phyloP scores from a whole-genome alignment of 2,888 invertebrate genomes.

The Callimorpha dominula region DNA sequence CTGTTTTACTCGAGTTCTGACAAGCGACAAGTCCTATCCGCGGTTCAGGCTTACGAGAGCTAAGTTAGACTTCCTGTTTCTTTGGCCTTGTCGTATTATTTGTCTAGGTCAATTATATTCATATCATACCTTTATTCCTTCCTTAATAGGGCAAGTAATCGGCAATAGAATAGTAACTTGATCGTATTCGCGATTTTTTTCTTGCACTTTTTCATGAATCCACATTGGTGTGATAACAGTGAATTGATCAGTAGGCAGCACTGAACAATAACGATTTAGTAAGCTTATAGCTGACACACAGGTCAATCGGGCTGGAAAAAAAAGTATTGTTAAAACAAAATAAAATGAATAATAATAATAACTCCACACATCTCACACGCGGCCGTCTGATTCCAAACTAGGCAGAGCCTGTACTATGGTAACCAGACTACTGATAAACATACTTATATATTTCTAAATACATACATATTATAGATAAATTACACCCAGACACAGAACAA shows the following conservation, averaged over 20 bases:
- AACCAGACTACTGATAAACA: no score
- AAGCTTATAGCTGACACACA: conserved; percentile 89
- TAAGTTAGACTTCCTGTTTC: neutral
- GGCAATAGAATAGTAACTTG: conserved; percentile 90
- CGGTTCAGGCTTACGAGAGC: no score
- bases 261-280: conserved; percentile 93
- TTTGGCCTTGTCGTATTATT: neutral
- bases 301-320: conserved; percentile 77
- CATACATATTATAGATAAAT: no score
- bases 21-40: no score
- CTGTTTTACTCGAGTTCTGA: no score
- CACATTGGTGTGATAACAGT: conserved; percentile 84
- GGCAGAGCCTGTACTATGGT: no score
- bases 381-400: no score
- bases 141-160: conserved; percentile 91
- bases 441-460: no score
- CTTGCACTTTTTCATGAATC: conserved; percentile 61
- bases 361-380: no score
- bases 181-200: neutral
- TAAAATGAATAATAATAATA: no score
- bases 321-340: neutral
- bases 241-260: conserved; percentile 93
- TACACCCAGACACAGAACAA: no score
- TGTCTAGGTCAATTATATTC: neutral
- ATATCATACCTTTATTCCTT: conserved; percentile 88